These are phyloP conservation scores for Acheta domesticus DNA, from an alignment of 2,888 invertebrate species.

Conservation along the genomic window DNA sequence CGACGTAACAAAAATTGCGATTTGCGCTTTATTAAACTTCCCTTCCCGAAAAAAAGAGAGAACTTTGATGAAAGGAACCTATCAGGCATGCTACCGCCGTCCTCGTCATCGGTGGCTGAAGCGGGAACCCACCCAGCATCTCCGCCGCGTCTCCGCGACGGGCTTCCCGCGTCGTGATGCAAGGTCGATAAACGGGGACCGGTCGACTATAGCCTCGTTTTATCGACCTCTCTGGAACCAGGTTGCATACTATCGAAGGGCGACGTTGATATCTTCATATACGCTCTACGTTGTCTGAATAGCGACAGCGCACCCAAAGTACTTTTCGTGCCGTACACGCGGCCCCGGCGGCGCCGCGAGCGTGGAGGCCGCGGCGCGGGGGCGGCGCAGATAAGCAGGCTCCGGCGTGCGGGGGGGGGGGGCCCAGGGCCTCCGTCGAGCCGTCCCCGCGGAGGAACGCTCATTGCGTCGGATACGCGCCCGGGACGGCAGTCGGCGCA, in stretches of 20 bases:
- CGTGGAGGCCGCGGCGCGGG: too few relatives aligned
- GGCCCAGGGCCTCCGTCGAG: too few relatives aligned
- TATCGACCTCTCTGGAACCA: neutral
- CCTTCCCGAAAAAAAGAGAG: neutral
- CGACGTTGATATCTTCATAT: constrained; percentile 18
- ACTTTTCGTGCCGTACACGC: too few relatives aligned
- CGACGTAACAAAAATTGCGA: constrained; percentile 1
- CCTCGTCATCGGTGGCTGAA: neutral
- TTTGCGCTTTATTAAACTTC: constrained; percentile 9
- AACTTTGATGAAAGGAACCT: neutral
- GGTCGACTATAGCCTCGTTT: neutral
- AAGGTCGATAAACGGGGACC: neutral
- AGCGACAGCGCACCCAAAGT: too few relatives aligned
- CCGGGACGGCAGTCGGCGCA: too few relatives aligned
- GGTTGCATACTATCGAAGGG: neutral
- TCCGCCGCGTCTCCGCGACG: neutral
- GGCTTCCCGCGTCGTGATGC: neutral
- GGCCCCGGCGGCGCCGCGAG: too few relatives aligned
- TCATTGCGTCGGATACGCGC: too few relatives aligned
- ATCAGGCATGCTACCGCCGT: neutral
- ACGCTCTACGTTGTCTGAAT: neutral
- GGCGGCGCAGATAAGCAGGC: too few relatives aligned
- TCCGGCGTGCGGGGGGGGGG: too few relatives aligned
- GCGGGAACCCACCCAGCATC: neutral
- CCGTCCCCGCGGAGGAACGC: too few relatives aligned